These are phyloP conservation scores for Parapsyche elsis DNA, from an alignment of 1,140 invertebrate genomes.

Conservation along the genomic window DNA sequence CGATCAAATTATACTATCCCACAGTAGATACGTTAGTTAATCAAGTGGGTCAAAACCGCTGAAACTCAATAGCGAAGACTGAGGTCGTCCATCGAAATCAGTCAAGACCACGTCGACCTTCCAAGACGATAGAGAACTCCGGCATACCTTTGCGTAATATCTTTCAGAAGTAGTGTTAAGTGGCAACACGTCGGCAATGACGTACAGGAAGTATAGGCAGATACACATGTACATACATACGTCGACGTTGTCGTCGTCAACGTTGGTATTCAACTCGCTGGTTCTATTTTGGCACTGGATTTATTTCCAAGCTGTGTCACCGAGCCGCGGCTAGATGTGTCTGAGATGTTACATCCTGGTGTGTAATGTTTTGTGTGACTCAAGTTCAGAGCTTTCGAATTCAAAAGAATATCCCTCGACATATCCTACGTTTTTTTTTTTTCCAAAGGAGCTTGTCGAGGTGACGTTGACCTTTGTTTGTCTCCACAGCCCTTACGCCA, in stretches of 20 bases:
- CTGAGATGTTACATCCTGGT: neutral
- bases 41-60: conserved; percentile 25
- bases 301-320: conserved; percentile 1
- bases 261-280: neutral
- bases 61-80: neutral
- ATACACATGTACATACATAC: neutral
- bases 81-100: conserved; percentile 3
- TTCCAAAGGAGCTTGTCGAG: too few species aligned
- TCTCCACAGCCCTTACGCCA: too few species aligned
- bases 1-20: too few species aligned
- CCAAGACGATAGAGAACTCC: neutral
- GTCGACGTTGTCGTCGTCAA: neutral
- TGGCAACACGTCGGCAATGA: too few species aligned
- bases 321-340: neutral
- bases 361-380: neutral
- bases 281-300: neutral
- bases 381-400: neutral
- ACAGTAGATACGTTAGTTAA: neutral
- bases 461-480: too few species aligned
- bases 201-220: neutral
- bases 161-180: too few species aligned
- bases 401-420: too few species aligned
- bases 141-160: too few species aligned
- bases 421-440: too few species aligned
- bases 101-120: neutral